Conservation (phyloP, 2,888 invertebrate species). For the Spilosoma lubricipeda region DNA sequence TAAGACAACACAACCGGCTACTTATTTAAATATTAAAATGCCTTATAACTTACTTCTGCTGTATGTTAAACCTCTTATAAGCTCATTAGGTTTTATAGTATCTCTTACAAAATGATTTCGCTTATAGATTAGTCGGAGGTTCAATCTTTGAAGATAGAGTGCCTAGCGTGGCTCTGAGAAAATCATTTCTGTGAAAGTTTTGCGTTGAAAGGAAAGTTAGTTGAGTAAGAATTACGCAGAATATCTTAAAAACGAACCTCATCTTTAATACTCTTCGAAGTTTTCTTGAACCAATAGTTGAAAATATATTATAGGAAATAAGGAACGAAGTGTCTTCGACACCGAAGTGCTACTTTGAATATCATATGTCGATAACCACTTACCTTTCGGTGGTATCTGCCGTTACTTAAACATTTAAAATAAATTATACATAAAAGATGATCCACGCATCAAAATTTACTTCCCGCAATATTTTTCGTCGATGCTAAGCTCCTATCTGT, state of each 20-base stretch:
- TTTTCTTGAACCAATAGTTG: neutral
- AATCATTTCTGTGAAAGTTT: neutral
- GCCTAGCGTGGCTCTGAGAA: neutral
- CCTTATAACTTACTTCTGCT: neutral
- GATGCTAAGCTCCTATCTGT: too few relatives aligned
- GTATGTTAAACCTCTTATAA: neutral
- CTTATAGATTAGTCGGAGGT: neutral
- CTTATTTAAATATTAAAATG: neutral
- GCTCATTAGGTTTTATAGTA: neutral
- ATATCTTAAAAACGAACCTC: neutral
- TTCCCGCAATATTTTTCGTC: too few relatives aligned
- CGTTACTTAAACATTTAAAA: too few relatives aligned
- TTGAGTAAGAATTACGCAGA: neutral
- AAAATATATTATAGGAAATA: neutral
- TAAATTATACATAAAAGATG: too few relatives aligned
- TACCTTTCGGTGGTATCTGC: too few relatives aligned
- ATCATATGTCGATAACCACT: too few relatives aligned
- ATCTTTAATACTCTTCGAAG: neutral
- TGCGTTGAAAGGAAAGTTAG: neutral
- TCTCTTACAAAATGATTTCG: neutral
- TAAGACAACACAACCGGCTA: neutral
- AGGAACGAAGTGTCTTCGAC: neutral
- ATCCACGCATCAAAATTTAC: too few relatives aligned
- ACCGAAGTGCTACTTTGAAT: neutral
- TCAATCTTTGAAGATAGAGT: neutral